These are phyloP conservation scores for Rhaphigaster nebulosa DNA, from an alignment of 2,888 invertebrate genomes.

Conservation along the genomic window DNA sequence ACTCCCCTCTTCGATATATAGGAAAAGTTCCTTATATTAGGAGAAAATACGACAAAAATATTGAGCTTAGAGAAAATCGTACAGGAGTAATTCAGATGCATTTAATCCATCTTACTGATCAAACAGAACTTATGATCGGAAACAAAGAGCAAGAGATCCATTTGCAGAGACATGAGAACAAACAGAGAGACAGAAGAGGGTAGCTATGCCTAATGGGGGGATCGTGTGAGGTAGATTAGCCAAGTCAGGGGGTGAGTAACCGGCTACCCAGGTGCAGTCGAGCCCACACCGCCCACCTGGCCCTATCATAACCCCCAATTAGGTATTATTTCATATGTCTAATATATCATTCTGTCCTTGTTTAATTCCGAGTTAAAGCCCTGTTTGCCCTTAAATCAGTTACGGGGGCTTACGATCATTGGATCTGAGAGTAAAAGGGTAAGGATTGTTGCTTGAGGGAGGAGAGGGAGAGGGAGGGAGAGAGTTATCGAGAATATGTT, in stretches of 20 bases:
- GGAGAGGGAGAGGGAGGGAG: no score
- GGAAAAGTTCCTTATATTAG: no score
- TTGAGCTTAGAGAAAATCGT: no score
- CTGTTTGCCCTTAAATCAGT: conserved; percentile 37
- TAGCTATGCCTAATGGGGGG: not conserved
- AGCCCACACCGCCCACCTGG: conserved; percentile 30
- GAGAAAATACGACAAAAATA: no score
- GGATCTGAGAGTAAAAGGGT: not conserved
- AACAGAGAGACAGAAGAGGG: not conserved
- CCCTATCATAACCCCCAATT: conserved; percentile 29
- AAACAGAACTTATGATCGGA: not conserved
- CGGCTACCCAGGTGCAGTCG: not conserved
- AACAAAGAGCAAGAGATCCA: not conserved
- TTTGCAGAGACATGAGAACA: conserved; percentile 6
- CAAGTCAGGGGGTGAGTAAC: conserved; percentile 42
- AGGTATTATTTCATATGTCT: not conserved
- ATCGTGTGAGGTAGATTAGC: conserved; percentile 18
- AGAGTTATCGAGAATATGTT: no score
- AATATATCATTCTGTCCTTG: not conserved
- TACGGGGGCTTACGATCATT: not conserved
- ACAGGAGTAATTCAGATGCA: not conserved
- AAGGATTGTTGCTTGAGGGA: not conserved
- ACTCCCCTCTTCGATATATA: no score
- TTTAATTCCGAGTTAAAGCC: conserved; percentile 7
- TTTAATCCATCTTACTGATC: not conserved